These are phyloP conservation scores for Styela clava DNA, from an alignment of 23 tunicate genomes.

Conservation along the genomic window DNA sequence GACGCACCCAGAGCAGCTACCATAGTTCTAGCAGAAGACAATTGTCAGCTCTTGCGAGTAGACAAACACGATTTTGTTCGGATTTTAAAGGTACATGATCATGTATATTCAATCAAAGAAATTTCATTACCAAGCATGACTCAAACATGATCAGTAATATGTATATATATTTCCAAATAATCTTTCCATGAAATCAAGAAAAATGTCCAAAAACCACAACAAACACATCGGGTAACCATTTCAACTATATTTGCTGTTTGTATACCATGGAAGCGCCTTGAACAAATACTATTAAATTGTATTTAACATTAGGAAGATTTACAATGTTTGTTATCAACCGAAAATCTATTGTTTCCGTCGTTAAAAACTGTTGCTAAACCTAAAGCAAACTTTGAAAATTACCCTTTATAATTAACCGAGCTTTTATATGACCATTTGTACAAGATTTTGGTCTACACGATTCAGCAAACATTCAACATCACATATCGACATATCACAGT, in stretches of 20 bases:
- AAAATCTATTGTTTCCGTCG: neutral
- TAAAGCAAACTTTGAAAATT: too few relatives aligned
- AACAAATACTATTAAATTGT: neutral
- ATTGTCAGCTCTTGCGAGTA: slow-evolving; percentile 78
- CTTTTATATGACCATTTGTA: too few relatives aligned
- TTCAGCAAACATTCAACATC: too few relatives aligned
- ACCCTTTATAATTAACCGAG: too few relatives aligned
- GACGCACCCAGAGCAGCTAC: slow-evolving; percentile 84
- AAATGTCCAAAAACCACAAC: too few relatives aligned
- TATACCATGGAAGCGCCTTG: neutral
- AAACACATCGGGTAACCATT: too few relatives aligned
- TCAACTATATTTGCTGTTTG: too few relatives aligned
- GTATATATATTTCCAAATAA: neutral
- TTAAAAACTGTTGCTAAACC: too few relatives aligned
- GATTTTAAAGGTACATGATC: slow-evolving; percentile 61
- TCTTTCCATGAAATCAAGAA: too few relatives aligned
- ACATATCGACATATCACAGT: too few relatives aligned
- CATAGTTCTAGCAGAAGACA: slow-evolving; percentile 49
- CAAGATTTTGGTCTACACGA: too few relatives aligned
- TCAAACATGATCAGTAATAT: neutral
- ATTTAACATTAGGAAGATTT: neutral
- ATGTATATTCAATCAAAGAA: neutral
- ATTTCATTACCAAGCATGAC: neutral
- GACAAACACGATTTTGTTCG: slow-evolving; percentile 73
- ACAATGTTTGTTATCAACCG: neutral